Percentiles rank a stretch among this genome's conserved stretches.
Conservation (phyloP, 2,888 invertebrate species). For the Therioaphis trifolii region DNA sequence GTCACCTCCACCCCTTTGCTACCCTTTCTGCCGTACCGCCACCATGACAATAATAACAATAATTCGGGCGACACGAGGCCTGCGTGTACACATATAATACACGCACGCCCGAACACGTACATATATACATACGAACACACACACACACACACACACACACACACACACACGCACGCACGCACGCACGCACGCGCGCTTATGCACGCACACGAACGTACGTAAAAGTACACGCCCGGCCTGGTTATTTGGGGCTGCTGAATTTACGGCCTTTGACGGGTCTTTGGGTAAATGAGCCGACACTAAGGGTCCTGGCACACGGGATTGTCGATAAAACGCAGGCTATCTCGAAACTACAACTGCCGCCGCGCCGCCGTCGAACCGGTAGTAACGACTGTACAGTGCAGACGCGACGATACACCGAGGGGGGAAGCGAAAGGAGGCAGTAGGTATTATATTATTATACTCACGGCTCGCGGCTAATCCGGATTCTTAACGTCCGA, state of each 20-base stretch:
- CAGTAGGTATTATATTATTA: background rate
- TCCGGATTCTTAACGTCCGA: slow-evolving; percentile 30
- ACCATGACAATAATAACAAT: slow-evolving; percentile 48
- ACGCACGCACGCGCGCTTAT: background rate
- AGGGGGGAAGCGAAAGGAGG: background rate
- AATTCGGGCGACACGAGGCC: slow-evolving; percentile 50
- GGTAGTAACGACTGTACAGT: background rate
- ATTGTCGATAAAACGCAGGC: slow-evolving; percentile 59
- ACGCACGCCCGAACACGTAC: background rate
- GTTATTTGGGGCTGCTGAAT: slow-evolving; percentile 45
- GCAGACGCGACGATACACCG: background rate
- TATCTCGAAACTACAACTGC: slow-evolving; percentile 32
- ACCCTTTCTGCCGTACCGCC: too few relatives aligned
- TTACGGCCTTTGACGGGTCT: slow-evolving; percentile 48
- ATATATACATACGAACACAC: too few relatives aligned
- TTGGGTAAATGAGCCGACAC: slow-evolving; percentile 59
- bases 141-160: background rate
- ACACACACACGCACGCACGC: background rate
- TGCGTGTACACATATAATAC: background rate
- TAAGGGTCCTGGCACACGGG: slow-evolving; percentile 45
- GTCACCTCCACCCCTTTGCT: too few relatives aligned
- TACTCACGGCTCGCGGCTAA: background rate
- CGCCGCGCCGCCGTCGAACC: background rate
- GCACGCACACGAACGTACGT: background rate
- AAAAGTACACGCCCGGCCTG: background rate